Conservation (phyloP, 2,888 invertebrate genomes). For the Volucella inanis region DNA sequence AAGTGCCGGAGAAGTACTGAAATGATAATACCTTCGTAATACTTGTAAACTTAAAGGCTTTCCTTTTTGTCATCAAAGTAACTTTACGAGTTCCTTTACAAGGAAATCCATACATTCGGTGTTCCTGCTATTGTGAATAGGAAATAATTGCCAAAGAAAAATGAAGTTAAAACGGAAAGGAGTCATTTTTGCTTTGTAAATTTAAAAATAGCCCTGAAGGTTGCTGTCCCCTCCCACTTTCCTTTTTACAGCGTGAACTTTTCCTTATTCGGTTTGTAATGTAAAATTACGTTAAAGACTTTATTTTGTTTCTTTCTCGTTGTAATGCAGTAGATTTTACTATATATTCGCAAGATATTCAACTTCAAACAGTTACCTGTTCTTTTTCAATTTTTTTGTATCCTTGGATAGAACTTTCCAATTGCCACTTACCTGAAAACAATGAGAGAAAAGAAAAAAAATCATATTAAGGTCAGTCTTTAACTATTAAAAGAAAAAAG, state of each 20-base stretch:
- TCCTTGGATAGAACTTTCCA: conserved; percentile 38
- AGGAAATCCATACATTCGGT: no score
- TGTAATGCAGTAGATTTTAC: conserved; percentile 38
- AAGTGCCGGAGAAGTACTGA: no score
- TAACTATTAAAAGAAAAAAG: conserved; percentile 11
- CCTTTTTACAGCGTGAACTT: background rate
- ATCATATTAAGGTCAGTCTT: conserved; percentile 44
- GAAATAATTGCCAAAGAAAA: conserved; percentile 28
- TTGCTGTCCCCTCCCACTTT: conserved; percentile 31
- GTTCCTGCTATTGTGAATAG: conserved; percentile 9
- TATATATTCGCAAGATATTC: conserved; percentile 55
- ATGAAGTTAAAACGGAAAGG: conserved; percentile 1
- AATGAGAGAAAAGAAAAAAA: conserved; percentile 21
- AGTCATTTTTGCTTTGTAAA: conserved; percentile 14
- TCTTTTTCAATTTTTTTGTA: conserved; percentile 17
- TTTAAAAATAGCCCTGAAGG: conserved; percentile 47
- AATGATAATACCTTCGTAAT: no score
- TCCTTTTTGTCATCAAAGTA: no score
- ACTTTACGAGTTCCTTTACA: no score
- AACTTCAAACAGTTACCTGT: conserved; percentile 65
- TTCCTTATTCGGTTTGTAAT: conserved; percentile 37
- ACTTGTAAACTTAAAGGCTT: no score
- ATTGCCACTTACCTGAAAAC: conserved; percentile 65
- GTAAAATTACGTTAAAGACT: conserved; percentile 27
- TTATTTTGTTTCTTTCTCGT: conserved; percentile 14